These are phyloP conservation scores for Mus caroli DNA, from an alignment of 2,797 vertebrate genomes.

Conservation along the genomic window DNA sequence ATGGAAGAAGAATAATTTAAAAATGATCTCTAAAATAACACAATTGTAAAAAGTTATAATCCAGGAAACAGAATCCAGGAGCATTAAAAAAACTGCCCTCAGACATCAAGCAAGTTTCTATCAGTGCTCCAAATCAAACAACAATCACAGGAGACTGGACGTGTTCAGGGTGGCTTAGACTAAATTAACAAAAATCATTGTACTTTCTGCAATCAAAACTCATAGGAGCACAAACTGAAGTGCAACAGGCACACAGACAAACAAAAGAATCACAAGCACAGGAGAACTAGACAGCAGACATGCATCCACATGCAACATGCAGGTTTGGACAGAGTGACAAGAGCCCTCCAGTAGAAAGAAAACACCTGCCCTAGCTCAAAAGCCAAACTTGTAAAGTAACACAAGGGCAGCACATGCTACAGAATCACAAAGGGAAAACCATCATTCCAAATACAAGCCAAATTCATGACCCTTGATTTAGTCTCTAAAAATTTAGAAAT, in stretches of 20 bases:
- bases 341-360: constrained; percentile 87
- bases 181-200: neutral
- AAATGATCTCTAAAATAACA: constrained; percentile 59
- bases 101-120: constrained; percentile 28
- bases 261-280: neutral
- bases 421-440: constrained; percentile 13
- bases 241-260: constrained; percentile 52
- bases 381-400: neutral
- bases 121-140: constrained; percentile 18
- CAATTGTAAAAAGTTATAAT: constrained; percentile 60
- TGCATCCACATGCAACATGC: constrained; percentile 21
- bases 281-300: neutral
- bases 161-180: neutral
- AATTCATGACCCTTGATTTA: constrained; percentile 25
- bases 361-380: constrained; percentile 41
- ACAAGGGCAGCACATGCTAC: constrained; percentile 48
- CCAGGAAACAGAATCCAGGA: constrained; percentile 59
- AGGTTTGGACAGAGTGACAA: neutral
- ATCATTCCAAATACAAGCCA: constrained; percentile 25
- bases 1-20: constrained; percentile 20
- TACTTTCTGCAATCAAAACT: constrained; percentile 25
- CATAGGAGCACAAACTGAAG: constrained; percentile 39
- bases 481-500: constrained; percentile 59
- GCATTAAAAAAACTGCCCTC: neutral
- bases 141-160: neutral